Evolutionary conservation across 2,113 vertebrate species (phyloP).

Genomic region (Hemichromis elongatus): DNA sequence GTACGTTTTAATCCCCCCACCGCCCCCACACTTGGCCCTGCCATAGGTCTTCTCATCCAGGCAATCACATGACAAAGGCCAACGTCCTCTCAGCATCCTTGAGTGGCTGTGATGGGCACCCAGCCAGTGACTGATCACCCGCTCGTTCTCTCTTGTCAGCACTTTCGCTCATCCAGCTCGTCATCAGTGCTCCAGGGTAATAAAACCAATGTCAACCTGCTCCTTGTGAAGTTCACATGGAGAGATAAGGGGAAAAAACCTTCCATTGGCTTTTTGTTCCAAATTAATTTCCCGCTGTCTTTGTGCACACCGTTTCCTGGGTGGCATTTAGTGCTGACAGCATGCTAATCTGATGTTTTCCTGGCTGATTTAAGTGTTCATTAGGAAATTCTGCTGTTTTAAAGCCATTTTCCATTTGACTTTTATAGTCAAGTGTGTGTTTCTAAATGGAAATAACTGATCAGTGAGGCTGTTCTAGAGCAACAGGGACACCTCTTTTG

Average conservation of each 20-base stretch:
- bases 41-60: constrained; percentile 36
- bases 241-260: constrained; percentile 44
- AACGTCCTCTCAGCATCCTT: constrained; percentile 66
- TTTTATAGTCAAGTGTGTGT: constrained; percentile 8
- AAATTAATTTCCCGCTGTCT: constrained; percentile 46
- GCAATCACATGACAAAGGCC: constrained; percentile 50
- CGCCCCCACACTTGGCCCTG: constrained; percentile 4
- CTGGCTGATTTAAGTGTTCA: constrained; percentile 17
- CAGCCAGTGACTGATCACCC: constrained; percentile 60
- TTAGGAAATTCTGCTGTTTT: constrained; percentile 36
- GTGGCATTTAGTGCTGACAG: constrained; percentile 29
- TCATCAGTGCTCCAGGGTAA: constrained; percentile 48
- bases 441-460: constrained; percentile 54
- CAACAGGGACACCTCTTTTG: constrained; percentile 30
- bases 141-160: constrained; percentile 59
- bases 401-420: constrained; percentile 28
- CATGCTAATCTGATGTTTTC: constrained; percentile 23
- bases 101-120: constrained; percentile 53
- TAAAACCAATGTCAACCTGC: constrained; percentile 73
- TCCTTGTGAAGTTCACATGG: constrained; percentile 55
- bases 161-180: constrained; percentile 55
- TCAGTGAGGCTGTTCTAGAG: constrained; percentile 37
- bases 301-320: constrained; percentile 30
- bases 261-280: constrained; percentile 37
- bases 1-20: constrained; percentile 46